Evolutionary conservation across 2,888 invertebrate genomes (phyloP).

Genomic region (Chrysolina oricalcia): DNA sequence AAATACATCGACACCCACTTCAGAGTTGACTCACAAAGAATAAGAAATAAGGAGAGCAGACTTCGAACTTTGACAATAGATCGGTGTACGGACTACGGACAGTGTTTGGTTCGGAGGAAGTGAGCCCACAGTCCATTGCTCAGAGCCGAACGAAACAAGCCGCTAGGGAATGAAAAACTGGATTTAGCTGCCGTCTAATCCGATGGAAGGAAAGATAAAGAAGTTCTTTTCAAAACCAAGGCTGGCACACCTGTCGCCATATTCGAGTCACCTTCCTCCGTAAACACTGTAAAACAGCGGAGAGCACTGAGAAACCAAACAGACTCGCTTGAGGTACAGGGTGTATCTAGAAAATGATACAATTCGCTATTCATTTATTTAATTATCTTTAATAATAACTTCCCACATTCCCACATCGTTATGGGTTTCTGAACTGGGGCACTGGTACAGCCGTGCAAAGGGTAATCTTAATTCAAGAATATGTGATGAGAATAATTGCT

Average conservation of each 20-base stretch:
- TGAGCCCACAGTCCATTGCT: slow-evolving; percentile 7
- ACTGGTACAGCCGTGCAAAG: no score
- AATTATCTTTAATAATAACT: no score
- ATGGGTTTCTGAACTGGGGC: no score
- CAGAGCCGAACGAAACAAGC: slow-evolving; percentile 27
- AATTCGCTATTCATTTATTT: background rate
- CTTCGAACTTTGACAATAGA: background rate
- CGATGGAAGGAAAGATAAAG: slow-evolving; percentile 57
- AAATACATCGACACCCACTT: slow-evolving; percentile 8
- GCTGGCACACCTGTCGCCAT: slow-evolving; percentile 57
- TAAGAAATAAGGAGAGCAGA: background rate
- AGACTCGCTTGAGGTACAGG: background rate
- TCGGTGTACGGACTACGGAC: background rate
- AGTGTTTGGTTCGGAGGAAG: slow-evolving; percentile 17
- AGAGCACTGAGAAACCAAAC: slow-evolving; percentile 9
- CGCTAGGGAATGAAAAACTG: slow-evolving; percentile 51
- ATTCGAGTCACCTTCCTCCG: slow-evolving; percentile 23
- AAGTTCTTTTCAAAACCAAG: slow-evolving; percentile 54
- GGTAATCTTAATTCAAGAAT: no score
- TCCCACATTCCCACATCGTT: no score
- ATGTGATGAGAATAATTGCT: no score
- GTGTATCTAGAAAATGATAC: background rate
- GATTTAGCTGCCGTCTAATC: slow-evolving; percentile 55
- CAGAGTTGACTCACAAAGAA: background rate
- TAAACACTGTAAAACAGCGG: slow-evolving; percentile 12